These are phyloP conservation scores for Caiman crocodilus DNA, from an alignment of 2,797 vertebrate species.

Conservation along the genomic window DNA sequence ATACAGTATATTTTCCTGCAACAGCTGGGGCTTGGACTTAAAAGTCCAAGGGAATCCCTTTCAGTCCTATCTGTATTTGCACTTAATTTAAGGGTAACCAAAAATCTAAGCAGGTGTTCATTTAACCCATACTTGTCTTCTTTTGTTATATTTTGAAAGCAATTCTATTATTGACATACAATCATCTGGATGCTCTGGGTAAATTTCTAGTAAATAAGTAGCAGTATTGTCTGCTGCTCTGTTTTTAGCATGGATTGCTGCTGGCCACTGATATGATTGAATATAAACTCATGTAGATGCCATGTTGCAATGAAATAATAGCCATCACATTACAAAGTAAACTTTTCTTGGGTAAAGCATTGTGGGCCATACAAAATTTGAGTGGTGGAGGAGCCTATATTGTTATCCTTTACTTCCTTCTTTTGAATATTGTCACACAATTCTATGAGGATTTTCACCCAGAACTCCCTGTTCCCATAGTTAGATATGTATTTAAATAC, in stretches of 20 bases:
- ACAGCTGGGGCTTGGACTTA: too few species aligned
- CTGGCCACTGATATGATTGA: neutral
- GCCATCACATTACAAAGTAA: neutral
- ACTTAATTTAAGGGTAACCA: neutral
- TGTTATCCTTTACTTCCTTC: neutral
- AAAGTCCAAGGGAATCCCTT: too few species aligned
- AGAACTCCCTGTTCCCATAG: neutral
- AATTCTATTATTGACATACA: neutral
- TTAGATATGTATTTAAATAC: neutral
- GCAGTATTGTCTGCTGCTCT: neutral
- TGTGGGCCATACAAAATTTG: neutral
- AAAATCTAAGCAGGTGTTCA: neutral
- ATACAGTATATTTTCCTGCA: too few species aligned
- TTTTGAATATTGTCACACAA: neutral
- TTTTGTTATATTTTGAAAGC: neutral
- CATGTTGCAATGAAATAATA: neutral
- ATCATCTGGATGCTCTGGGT: neutral
- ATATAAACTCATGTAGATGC: neutral
- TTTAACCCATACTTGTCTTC: neutral
- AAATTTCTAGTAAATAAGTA: neutral
- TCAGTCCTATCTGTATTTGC: neutral
- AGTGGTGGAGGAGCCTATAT: neutral
- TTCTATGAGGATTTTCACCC: neutral
- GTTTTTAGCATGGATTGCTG: constrained; percentile 13
- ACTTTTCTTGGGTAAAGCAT: neutral